Base-by-base conservation (phyloP, 2,888 invertebrate species). In the Piscicola geometra region DNA sequence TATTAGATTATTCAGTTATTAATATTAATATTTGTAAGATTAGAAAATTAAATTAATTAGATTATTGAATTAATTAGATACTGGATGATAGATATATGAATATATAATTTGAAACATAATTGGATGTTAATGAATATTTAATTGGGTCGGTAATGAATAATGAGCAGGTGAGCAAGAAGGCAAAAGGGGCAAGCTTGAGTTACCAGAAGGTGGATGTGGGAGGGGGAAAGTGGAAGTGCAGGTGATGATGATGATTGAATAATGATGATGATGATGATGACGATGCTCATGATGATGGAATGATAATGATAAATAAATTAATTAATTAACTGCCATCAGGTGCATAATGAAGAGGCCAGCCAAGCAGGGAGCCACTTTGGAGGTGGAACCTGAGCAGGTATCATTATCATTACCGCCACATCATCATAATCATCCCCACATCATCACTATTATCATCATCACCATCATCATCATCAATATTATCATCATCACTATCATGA, bases 101-200 rank as follows among this genome's bases (percentile, higher is more conserved):
- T n/a, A n/a, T n/a, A n/a, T n/a, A n/a, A n/a, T n/a, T n/a, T n/a
- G n/a, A n/a, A n/a, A n/a, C n/a, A n/a, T n/a, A n/a, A n/a, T n/a
- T n/a, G n/a, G n/a, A n/a, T n/a, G n/a, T n/a, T n/a, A n/a, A n/a
- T n/a, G n/a, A n/a, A n/a, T n/a, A n/a, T n/a, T n/a, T n/a, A n/a
- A n/a, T n/a, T n/a, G n/a, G n/a, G n/a, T n/a, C n/a, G n/a, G n/a
- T n/a, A n/a, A n/a, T n/a, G n/a, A n/a, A n/a, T n/a, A n/a, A n/a
- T n/a, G n/a, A n/a, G n/a, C 60, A 56, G 60, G 60, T 64, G 36
- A 60, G 84, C 36, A 85, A 85, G 79, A 81, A 84, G 76, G 78
- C 83, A 64, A 81, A 81, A 1, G 82, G 81, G 64, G 82, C 82
- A 77, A 81, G 81, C 0, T 82, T 84, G 5, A 81, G 82, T 71